Evolutionary conservation across 2,888 invertebrate species (phyloP).

Genomic region (Megaustenia siamemsis): DNA sequence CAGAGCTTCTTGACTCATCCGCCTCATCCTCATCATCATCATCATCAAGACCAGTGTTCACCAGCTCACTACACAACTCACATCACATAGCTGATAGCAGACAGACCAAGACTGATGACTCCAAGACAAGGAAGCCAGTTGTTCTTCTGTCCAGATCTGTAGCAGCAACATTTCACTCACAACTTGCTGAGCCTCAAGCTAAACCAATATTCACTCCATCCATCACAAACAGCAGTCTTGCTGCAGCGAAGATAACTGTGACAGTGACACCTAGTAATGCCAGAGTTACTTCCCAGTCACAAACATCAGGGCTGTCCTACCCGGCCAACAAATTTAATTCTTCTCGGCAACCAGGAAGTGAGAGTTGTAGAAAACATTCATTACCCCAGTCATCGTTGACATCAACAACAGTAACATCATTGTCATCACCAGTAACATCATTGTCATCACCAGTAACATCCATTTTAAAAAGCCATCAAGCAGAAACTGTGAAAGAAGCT

Average conservation of each 20-base stretch:
- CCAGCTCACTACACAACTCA: constrained; percentile 26
- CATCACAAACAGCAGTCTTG: background rate
- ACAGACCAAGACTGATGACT: background rate
- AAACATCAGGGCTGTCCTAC: background rate
- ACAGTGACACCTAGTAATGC: background rate
- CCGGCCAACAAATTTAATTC: background rate
- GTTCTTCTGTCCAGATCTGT: background rate
- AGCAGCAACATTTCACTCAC: too few relatives aligned
- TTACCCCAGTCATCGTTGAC: background rate
- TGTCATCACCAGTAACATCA: background rate
- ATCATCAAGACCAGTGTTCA: constrained; percentile 14
- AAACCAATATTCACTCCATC: background rate
- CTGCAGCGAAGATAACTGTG: background rate
- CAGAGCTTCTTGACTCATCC: constrained; percentile 30
- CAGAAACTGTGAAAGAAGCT: background rate
- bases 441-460: constrained; percentile 40
- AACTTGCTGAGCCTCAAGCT: too few relatives aligned
- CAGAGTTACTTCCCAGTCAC: background rate
- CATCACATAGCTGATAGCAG: background rate
- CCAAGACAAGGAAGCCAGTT: background rate
- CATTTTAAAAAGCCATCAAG: background rate
- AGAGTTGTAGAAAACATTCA: background rate
- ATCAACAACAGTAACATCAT: background rate
- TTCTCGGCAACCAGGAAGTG: background rate
- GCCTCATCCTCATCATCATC: constrained; percentile 14